phyloP scores from a whole-genome alignment of 2,113 vertebrate genomes.

The Tichodroma muraria region DNA sequence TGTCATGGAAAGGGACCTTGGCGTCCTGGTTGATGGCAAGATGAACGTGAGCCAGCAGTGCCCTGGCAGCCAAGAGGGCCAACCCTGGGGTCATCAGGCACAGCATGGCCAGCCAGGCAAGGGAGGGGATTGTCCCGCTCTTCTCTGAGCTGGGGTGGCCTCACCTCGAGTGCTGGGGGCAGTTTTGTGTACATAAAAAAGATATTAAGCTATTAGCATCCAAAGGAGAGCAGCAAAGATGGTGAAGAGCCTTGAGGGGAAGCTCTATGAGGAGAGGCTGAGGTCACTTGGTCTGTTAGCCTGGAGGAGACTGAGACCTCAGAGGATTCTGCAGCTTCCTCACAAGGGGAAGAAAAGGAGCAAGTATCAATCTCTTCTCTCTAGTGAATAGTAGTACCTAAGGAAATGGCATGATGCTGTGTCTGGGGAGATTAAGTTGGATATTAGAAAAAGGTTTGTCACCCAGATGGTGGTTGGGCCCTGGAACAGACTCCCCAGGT shows the following conservation, averaged over 20 bases:
- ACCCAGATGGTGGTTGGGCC: neutral
- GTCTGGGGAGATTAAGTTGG: neutral
- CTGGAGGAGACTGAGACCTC: neutral
- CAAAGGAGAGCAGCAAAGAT: neutral
- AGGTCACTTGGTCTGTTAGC: neutral
- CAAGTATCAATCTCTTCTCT: neutral
- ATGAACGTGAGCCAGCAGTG: neutral
- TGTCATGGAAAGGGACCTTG: fast-evolving
- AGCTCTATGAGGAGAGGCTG: neutral
- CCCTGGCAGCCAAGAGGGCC: neutral
- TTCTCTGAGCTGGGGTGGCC: fast-evolving
- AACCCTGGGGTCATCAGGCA: fast-evolving
- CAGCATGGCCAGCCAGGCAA: fast-evolving
- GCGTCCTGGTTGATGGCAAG: fast-evolving
- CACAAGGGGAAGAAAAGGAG: neutral
- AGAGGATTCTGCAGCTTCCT: neutral
- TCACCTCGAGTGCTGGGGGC: fast-evolving
- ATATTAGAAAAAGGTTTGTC: neutral
- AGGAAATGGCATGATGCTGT: neutral
- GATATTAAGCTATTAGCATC: neutral
- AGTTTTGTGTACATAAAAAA: neutral
- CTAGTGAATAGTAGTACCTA: neutral
- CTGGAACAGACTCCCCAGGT: neutral
- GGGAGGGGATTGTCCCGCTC: neutral
- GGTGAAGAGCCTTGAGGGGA: neutral